Evolutionary conservation across 1,140 invertebrate genomes (phyloP).

Genomic region (Dryas iulia): DNA sequence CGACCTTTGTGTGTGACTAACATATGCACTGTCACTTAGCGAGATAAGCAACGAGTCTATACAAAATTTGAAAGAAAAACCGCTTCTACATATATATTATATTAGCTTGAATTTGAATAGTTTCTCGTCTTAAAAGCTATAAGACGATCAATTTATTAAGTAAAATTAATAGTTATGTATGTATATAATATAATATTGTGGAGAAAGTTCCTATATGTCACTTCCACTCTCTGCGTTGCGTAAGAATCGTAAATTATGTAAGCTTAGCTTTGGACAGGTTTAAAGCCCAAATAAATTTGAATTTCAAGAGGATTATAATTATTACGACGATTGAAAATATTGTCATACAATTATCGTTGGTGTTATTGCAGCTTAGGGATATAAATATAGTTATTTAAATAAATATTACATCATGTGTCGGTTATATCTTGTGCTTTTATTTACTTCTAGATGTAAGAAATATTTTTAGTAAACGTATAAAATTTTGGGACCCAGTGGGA

Average conservation of each 20-base stretch:
- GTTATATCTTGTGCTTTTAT: no score
- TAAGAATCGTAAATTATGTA: slow-evolving; percentile 22
- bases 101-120: neutral
- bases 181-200: slow-evolving; percentile 27
- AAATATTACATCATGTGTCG: neutral
- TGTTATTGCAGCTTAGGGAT: neutral
- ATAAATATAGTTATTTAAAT: neutral
- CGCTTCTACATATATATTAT: neutral
- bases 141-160: neutral
- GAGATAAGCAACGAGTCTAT: neutral
- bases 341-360: neutral
- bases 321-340: neutral
- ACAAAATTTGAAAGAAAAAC: neutral
- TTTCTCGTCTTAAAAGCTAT: neutral
- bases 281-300: slow-evolving; percentile 3
- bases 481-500: no score
- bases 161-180: slow-evolving; percentile 21
- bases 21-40: slow-evolving; percentile 1
- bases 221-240: slow-evolving; percentile 28
- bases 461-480: no score
- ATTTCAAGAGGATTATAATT: neutral
- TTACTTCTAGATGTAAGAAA: no score
- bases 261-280: slow-evolving; percentile 8
- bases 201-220: slow-evolving; percentile 43
- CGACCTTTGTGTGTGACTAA: neutral